These are phyloP conservation scores for Melieria omissa DNA, from an alignment of 2,888 invertebrate genomes.

Conservation along the genomic window DNA sequence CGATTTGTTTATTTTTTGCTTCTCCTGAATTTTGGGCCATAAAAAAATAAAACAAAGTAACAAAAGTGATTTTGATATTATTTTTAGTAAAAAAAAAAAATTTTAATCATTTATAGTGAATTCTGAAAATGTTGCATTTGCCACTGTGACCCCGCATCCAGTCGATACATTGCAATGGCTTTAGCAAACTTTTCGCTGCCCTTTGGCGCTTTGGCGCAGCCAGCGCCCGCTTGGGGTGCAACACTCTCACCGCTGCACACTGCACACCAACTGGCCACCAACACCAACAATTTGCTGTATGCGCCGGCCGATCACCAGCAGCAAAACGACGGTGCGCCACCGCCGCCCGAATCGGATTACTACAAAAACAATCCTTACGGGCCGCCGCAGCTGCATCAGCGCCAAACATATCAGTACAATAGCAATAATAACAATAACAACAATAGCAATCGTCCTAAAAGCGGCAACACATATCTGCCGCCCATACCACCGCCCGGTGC, in stretches of 20 bases:
- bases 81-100: background rate
- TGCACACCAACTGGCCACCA: slow-evolving; percentile 64
- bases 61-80: slow-evolving; percentile 1
- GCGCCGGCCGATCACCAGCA: slow-evolving; percentile 66
- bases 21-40: too few relatives aligned
- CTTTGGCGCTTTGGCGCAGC: slow-evolving; percentile 59
- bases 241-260: slow-evolving; percentile 64
- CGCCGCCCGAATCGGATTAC: slow-evolving; percentile 53
- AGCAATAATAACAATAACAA: slow-evolving; percentile 52
- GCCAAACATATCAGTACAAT: slow-evolving; percentile 51
- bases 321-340: slow-evolving; percentile 46
- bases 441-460: slow-evolving; percentile 56
- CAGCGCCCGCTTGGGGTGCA: slow-evolving; percentile 58
- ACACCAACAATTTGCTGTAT: slow-evolving; percentile 66
- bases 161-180: slow-evolving; percentile 55
- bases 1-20: slow-evolving; percentile 9
- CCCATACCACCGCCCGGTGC: slow-evolving; percentile 54
- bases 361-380: slow-evolving; percentile 67
- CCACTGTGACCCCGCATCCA: background rate
- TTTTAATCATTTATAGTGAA: background rate
- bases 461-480: slow-evolving; percentile 63
- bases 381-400: slow-evolving; percentile 55
- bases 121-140: background rate
- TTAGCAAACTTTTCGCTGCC: slow-evolving; percentile 66
- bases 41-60: slow-evolving; percentile 1